A percentile compares a stretch with the other conserved stretches of the same genome.
Evolutionary conservation across 1,140 invertebrate genomes (phyloP).

Genomic region (Dryas iulia): DNA sequence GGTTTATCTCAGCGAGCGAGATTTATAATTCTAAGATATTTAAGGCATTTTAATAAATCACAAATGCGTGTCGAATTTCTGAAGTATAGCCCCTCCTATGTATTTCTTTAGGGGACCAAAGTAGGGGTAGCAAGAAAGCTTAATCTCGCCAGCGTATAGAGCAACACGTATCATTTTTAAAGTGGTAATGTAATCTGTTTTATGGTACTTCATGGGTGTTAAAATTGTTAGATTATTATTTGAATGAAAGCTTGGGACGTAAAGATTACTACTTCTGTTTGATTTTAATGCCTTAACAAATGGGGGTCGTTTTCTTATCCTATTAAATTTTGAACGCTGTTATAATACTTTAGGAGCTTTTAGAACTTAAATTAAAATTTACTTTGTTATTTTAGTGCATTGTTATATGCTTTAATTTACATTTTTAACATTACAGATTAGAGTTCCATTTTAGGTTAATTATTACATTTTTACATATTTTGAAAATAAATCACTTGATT

Average conservation of each 20-base stretch:
- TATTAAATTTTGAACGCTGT: background rate
- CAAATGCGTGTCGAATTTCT: slow-evolving; percentile 72
- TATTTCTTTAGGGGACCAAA: slow-evolving; percentile 39
- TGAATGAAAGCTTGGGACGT: background rate
- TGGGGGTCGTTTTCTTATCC: background rate
- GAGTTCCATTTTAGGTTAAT: too few relatives aligned
- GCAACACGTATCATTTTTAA: slow-evolving; percentile 56
- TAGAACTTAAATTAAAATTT: background rate
- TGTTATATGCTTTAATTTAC: too few relatives aligned
- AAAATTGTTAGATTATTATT: slow-evolving; percentile 24
- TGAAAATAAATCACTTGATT: too few relatives aligned
- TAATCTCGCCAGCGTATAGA: slow-evolving; percentile 58
- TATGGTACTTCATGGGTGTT: slow-evolving; percentile 19
- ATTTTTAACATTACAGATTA: too few relatives aligned
- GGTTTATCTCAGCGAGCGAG: slow-evolving; percentile 15
- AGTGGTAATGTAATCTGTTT: slow-evolving; percentile 27
- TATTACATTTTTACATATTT: too few relatives aligned
- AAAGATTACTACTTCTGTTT: background rate
- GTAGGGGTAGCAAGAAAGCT: slow-evolving; percentile 47
- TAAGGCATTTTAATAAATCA: slow-evolving; percentile 75
- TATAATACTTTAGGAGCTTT: background rate
- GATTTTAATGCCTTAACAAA: background rate
- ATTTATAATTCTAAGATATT: slow-evolving; percentile 42
- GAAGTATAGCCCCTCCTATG: slow-evolving; percentile 49
- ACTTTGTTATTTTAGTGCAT: background rate